These are phyloP conservation scores for Oasisia sp. DNA, from an alignment of 2,888 invertebrate species.

Conservation along the genomic window DNA sequence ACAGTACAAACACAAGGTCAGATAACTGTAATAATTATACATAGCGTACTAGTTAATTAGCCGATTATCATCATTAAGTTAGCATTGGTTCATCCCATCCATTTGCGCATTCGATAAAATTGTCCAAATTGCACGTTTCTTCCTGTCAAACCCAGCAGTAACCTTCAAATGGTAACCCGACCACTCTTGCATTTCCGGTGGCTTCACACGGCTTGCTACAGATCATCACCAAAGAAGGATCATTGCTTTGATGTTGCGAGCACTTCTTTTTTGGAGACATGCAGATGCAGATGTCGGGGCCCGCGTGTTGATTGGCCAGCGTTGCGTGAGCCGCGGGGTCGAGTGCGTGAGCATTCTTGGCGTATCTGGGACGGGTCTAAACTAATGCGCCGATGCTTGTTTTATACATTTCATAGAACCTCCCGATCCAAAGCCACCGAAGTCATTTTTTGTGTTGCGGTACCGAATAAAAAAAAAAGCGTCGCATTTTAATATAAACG, in stretches of 20 bases:
- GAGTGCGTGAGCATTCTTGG: not conserved
- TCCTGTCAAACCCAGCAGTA: not conserved
- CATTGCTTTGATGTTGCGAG: not conserved
- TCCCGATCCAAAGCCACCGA: not conserved
- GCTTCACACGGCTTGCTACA: not conserved
- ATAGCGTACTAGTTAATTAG: not conserved
- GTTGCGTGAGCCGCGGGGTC: not conserved
- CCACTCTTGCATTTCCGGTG: not conserved
- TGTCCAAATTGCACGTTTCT: not conserved
- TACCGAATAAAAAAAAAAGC: not conserved
- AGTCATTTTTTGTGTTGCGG: not conserved
- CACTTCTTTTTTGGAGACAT: slow-evolving; percentile 1
- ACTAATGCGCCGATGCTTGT: not conserved
- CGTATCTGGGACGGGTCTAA: slow-evolving; percentile 9
- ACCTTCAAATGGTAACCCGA: not conserved
- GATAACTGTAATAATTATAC: not conserved
- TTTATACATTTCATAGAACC: slow-evolving; percentile 9
- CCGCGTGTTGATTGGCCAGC: not conserved
- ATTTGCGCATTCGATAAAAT: not conserved
- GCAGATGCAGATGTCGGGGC: not conserved
- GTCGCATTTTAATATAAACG: not conserved
- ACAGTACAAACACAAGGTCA: not conserved
- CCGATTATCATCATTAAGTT: not conserved
- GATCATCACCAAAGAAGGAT: not conserved
- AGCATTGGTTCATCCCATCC: not conserved